Percentiles rank a stretch among this genome's conserved stretches.
phyloP scores from a whole-genome alignment of 64 coral and sea anemone species.

The Pachyseris speciosa region DNA sequence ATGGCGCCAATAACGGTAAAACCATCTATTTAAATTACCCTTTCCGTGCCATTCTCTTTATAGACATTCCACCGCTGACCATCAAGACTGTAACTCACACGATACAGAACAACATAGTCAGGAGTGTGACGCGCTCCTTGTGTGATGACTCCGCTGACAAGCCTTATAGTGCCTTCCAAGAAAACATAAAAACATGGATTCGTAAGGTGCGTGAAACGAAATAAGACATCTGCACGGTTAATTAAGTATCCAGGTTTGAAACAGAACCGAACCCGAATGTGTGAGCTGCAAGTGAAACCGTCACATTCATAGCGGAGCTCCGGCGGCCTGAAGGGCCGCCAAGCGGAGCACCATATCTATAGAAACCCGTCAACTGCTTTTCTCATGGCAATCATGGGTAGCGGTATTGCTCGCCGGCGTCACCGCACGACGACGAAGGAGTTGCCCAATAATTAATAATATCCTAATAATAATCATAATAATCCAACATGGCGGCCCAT shows the following conservation, averaged over 20 bases:
- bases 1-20: too few species aligned
- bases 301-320: too few species aligned
- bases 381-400: too few species aligned
- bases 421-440: too few species aligned
- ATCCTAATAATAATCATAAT: too few species aligned
- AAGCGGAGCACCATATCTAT: too few species aligned
- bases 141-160: constrained; percentile 79
- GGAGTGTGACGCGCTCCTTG: constrained; percentile 74
- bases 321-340: too few species aligned
- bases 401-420: too few species aligned
- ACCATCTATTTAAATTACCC: constrained; percentile 49
- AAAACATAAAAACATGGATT: background rate
- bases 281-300: too few species aligned
- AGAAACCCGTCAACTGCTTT: too few species aligned
- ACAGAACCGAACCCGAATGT: background rate
- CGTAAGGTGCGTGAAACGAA: background rate
- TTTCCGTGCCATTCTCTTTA: constrained; percentile 65
- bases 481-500: too few species aligned
- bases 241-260: background rate
- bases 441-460: too few species aligned
- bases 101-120: constrained; percentile 69
- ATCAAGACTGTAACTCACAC: constrained; percentile 73
- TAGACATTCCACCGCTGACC: constrained; percentile 63
- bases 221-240: background rate
- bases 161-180: constrained; percentile 48